Conservation (phyloP, 23 tunicate genomes). For the Botrylloides violaceus region DNA sequence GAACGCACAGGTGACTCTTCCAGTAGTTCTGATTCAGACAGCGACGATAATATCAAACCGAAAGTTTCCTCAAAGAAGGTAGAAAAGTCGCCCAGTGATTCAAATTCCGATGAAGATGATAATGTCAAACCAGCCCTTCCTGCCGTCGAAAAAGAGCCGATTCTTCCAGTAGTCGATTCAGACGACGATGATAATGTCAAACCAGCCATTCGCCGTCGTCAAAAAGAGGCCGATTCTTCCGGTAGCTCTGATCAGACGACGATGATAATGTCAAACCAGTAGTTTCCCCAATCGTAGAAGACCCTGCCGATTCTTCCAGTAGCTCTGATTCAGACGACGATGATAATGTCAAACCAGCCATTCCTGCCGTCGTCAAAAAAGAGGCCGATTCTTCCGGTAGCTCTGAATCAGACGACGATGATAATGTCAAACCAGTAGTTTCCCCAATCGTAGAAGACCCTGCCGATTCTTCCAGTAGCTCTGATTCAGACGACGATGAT, state of each 20-base stretch:
- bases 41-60: background rate
- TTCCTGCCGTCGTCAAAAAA: no score
- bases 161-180: no score
- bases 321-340: background rate
- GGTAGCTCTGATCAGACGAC: constrained; percentile 6
- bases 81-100: background rate
- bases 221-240: no score
- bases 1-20: background rate
- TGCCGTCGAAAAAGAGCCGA: no score
- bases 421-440: background rate
- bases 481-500: constrained; percentile 14
- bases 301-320: background rate
- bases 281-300: no score
- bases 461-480: constrained; percentile 13
- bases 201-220: no score
- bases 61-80: background rate
- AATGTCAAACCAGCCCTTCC: no score
- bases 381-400: background rate
- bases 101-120: background rate
- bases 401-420: background rate
- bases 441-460: background rate
- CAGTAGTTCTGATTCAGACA: background rate
- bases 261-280: background rate
- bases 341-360: background rate
- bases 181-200: no score